Conservation (phyloP, 2,888 invertebrate species). For the Acanthoscelides obtectus region DNA sequence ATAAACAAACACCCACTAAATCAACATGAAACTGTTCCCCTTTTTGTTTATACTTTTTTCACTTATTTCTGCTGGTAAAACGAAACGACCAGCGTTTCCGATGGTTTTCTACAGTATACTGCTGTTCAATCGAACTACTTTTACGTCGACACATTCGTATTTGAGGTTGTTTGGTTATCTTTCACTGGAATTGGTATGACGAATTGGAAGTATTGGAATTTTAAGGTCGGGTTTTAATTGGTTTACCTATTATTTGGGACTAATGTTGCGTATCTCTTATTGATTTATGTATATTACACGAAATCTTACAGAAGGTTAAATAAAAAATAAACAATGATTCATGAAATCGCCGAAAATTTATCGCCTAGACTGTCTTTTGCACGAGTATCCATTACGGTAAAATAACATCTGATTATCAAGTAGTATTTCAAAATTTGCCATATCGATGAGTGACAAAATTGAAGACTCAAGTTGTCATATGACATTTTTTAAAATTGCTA, state of each 20-base stretch:
- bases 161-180: background rate
- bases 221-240: no score
- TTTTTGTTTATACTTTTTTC: background rate
- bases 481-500: no score
- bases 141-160: background rate
- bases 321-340: no score
- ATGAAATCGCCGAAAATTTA: no score
- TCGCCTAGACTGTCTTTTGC: no score
- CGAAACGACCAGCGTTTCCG: background rate
- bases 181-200: background rate
- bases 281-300: background rate
- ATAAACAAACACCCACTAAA: background rate
- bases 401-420: no score
- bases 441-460: no score
- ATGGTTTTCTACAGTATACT: background rate
- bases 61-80: background rate
- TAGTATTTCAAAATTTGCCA: no score
- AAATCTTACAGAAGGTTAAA: background rate
- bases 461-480: no score
- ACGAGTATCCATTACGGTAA: no score
- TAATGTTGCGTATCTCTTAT: background rate
- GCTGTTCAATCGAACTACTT: background rate
- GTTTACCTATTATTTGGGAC: background rate
- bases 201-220: background rate
- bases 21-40: background rate